These are phyloP conservation scores for Pygoscelis adeliae DNA, from an alignment of 2,113 vertebrate genomes.

Conservation along the genomic window DNA sequence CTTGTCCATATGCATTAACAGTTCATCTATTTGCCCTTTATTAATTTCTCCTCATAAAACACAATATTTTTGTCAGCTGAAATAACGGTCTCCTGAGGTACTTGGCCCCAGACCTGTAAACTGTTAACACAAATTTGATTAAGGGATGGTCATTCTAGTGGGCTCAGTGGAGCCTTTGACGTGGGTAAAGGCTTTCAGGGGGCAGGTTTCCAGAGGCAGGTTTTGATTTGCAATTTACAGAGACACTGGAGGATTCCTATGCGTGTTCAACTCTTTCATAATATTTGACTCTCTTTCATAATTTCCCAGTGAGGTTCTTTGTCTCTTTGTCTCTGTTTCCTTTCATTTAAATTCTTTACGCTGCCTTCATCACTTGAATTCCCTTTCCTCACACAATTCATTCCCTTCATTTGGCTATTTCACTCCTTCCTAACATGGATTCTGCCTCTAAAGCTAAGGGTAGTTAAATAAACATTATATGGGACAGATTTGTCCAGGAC, in stretches of 20 bases:
- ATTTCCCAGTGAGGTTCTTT: background rate
- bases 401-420: background rate
- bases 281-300: background rate
- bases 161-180: background rate
- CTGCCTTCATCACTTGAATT: background rate
- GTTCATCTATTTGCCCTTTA: background rate
- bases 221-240: background rate
- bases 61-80: background rate
- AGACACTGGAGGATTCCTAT: background rate
- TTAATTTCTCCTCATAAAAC: background rate
- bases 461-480: background rate
- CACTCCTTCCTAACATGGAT: background rate
- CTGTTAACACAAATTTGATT: background rate
- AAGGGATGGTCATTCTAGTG: background rate
- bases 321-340: background rate
- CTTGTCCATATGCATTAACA: background rate
- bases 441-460: background rate
- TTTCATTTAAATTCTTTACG: background rate
- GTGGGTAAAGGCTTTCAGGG: background rate
- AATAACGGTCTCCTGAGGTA: background rate
- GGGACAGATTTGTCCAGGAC: constrained; percentile 26
- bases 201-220: background rate
- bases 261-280: background rate
- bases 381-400: constrained; percentile 12
- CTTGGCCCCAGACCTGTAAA: background rate